Evolutionary conservation across 2,113 vertebrate genomes (phyloP), one percentile per base, ranked within the genome.

Genomic region (Formicarius rufipectus): DNA sequence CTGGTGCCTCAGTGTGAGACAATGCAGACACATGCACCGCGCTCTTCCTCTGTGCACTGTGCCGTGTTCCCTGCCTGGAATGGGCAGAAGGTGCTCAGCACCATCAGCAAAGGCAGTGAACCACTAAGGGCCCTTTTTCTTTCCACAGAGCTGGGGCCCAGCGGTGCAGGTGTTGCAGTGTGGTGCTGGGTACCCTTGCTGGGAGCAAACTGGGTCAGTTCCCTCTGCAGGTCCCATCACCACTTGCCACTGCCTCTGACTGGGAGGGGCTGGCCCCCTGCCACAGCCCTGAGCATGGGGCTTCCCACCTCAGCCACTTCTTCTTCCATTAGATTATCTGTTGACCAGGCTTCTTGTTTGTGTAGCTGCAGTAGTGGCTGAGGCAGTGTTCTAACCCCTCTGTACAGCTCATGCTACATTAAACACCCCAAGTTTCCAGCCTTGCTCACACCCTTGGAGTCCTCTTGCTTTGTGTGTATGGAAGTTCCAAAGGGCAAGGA

Each of bases 21-120:
- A 72, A 42, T 0, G 0, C 59, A 52, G 53, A n/a, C 49, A 6
- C 1, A 1, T 18, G 23, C n/a, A 3, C 28, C 0, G 0, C 14
- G 44, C 39, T 37, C 44, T 35, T 59, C 40, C 37, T 60, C 2
- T 19, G 8, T 0, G 1, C 19, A 3, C 39, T 6, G 12, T 31
- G 35, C 30, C 0, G 1, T 8, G 22, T 20, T 58, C 37, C 27
- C 55, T 0, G 2, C 47, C 83, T n/a, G 7, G n/a, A 60, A 27
- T 8, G 45, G 45, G 55, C n/a, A 60, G 44, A 42, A n/a, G 25
- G 20, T 75, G 56, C 87, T 82, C 52, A 33, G 66, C 23, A 23
- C 10, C 44, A 40, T 37, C 58, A 47, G 55, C 52, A 82, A 84
- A 64, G 28, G 44, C 76, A 68, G 21, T 28, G 35, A 90, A 84